Evolutionary conservation across 1,140 invertebrate genomes (phyloP).

Genomic region (Polypedilum pembai): DNA sequence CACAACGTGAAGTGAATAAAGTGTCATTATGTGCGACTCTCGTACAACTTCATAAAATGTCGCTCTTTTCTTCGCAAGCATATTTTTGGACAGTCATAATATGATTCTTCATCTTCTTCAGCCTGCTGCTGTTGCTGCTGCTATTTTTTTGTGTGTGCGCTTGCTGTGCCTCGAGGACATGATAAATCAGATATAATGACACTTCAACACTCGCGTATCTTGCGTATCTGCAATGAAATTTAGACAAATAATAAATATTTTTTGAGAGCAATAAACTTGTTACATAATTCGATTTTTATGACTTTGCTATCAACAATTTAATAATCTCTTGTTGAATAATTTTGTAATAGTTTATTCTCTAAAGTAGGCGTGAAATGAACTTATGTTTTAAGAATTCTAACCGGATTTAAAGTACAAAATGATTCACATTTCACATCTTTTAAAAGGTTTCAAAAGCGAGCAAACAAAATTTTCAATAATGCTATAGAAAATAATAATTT

Average conservation of each 20-base stretch:
- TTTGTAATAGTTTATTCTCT: neutral
- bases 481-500: no score
- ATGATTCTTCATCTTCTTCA: neutral
- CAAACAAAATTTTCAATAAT: no score
- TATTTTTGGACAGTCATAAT: conserved; percentile 13
- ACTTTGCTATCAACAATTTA: neutral
- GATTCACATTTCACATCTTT: no score
- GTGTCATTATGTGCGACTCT: neutral
- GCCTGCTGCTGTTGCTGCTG: neutral
- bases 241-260: neutral
- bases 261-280: neutral
- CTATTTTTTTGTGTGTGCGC: neutral
- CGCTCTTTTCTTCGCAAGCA: neutral
- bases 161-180: neutral
- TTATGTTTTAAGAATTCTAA: neutral
- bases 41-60: conserved; percentile 8
- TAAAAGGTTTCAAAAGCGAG: no score
- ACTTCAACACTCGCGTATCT: no score
- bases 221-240: neutral
- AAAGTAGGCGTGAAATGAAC: neutral
- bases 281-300: neutral
- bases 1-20: neutral
- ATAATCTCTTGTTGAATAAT: neutral
- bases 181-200: neutral
- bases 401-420: neutral